Conservation (phyloP, 1,140 invertebrate species). For the Odontomachus brunneus region DNA sequence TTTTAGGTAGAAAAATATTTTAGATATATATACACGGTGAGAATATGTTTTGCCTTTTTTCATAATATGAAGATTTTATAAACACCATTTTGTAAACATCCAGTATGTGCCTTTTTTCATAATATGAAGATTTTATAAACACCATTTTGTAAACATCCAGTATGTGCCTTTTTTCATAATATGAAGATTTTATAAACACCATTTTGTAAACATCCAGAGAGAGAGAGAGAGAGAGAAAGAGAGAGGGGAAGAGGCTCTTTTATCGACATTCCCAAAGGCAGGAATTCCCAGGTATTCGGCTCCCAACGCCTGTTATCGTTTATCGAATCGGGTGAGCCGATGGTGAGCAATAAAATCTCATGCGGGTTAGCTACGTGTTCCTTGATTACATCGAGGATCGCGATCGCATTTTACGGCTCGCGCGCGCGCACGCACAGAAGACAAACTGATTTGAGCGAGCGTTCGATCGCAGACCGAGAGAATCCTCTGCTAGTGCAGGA, state of each 20-base stretch:
- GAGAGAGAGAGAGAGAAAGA: too few relatives aligned
- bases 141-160: too few relatives aligned
- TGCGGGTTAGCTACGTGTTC: constrained; percentile 1
- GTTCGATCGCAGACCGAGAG: constrained; percentile 8
- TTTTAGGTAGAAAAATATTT: too few relatives aligned
- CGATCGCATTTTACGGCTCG: not conserved
- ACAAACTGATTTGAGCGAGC: constrained; percentile 1
- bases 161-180: too few relatives aligned
- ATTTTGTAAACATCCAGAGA: too few relatives aligned
- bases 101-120: too few relatives aligned
- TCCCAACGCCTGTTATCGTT: constrained; percentile 12
- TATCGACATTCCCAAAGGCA: not conserved
- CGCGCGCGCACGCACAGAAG: not conserved
- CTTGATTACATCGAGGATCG: constrained; percentile 13
- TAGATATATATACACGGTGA: too few relatives aligned
- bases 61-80: too few relatives aligned
- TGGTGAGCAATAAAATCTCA: constrained; percentile 18
- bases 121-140: too few relatives aligned
- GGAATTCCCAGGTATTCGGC: not conserved
- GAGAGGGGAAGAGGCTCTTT: not conserved
- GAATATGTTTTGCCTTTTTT: too few relatives aligned
- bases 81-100: too few relatives aligned
- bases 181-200: too few relatives aligned
- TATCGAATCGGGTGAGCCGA: constrained; percentile 7
- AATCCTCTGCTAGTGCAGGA: not conserved